Evolutionary conservation across 2,888 invertebrate genomes (phyloP), one percentile per base, ranked within the genome.

Genomic region (Oegoconia quadripuncta): DNA sequence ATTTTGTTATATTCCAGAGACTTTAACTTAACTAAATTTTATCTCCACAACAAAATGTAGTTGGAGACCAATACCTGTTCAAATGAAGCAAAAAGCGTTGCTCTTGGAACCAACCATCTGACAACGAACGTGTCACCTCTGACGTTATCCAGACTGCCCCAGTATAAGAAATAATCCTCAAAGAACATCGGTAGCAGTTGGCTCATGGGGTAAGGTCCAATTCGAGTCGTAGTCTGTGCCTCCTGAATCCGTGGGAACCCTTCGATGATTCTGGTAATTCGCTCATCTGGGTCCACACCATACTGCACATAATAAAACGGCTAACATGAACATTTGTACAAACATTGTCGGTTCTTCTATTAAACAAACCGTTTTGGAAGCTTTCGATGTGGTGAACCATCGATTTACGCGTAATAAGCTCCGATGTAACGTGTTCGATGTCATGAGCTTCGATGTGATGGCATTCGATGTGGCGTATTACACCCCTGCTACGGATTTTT

Each of bases 111-210:
- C 5, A 92, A 46, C 93, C 93, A 93, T 14, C 90, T 68, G 16
- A 91, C 77, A 0, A 74, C 72, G 47, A 84, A 64, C 1, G 42
- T 84, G 0, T 77, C 59, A 11, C 88, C 88, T 3, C 62, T 64
- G 1, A 66, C 66, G 0, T 88, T 89, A 1, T 63, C 66, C 29
- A 92, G 63, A 9, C 76, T 79, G 1, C 92, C 92, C 88, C 90
- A 90, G 53, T 93, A 93, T 1, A 91, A 47, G 47, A 91, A 91
- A 59, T 91, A 93, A 62, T 92, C 92, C 46, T 86, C 77, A 7
- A 56, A 63, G 56, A 93, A 93, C 62, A 89, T 79, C 2, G 82
- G 86, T 5, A 92, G 39, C 0, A 91, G 69, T 1, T 67, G 69
- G 2, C 75, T 75, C 55, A 93, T 66, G 0, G 89, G 86, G 12